phyloP scores from a whole-genome alignment of 2,888 invertebrate species.

The Drosophila kokeensis region DNA sequence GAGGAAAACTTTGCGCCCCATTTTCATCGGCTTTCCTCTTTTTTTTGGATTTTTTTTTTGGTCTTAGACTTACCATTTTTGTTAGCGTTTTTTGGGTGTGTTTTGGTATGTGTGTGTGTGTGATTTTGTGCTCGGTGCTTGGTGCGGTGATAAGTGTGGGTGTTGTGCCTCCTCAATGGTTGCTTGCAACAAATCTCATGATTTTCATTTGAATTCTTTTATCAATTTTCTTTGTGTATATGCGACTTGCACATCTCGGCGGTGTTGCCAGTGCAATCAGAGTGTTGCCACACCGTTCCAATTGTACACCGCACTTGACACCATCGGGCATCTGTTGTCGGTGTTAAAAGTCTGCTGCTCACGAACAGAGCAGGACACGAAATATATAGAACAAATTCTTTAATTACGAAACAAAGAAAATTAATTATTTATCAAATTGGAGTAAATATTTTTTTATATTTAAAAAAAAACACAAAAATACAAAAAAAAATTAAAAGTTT shows the following conservation, averaged over 20 bases:
- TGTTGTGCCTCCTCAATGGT: constrained; percentile 63
- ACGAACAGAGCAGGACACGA: neutral
- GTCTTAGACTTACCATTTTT: constrained; percentile 63
- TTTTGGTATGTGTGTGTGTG: constrained; percentile 30
- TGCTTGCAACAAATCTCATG: constrained; percentile 62
- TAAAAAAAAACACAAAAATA: too few relatives aligned
- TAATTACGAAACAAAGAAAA: neutral
- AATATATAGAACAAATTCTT: neutral
- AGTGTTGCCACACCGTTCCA: constrained; percentile 43
- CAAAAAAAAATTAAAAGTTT: too few relatives aligned
- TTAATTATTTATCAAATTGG: neutral
- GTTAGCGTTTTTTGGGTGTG: constrained; percentile 33
- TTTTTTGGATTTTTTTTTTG: constrained; percentile 21
- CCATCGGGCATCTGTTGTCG: constrained; percentile 6
- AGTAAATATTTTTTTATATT: neutral
- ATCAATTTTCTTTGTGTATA: constrained; percentile 77
- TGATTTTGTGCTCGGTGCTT: constrained; percentile 53
- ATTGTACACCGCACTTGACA: constrained; percentile 13
- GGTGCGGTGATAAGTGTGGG: constrained; percentile 31
- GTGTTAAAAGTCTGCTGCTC: constrained; percentile 15
- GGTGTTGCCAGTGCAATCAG: constrained; percentile 58
- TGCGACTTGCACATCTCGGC: constrained; percentile 67
- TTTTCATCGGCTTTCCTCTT: neutral
- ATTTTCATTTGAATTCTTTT: constrained; percentile 53
- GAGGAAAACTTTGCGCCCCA: constrained; percentile 1